Base-by-base conservation (phyloP, 2,888 invertebrate species). In the Antitype chi region DNA sequence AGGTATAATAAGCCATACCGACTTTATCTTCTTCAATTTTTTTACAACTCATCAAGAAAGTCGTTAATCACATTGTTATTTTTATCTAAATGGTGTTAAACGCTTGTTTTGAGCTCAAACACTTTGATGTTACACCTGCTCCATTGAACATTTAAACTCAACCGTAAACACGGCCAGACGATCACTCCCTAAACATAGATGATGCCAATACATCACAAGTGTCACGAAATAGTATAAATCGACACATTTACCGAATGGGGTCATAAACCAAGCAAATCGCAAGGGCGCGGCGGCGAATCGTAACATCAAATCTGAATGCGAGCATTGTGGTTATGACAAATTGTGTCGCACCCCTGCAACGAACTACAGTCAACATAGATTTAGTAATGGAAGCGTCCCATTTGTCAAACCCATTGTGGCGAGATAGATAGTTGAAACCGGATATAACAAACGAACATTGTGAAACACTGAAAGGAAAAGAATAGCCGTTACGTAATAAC, bases 71-170 rank as follows among this genome's bases (percentile, higher is more conserved):
- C 79, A 72, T 84, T 91, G 90, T 91, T 92, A 89, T 90, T 89
- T 85, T 89, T 89, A 83, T 70, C 78, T 82, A 88, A 90, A 91
- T 82, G 78, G 77, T 84, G 83, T 81, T 87, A 75, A 89, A 85
- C 83, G 87, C 87, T 89, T 91, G 88, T 90, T 90, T 87, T 82
- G 79, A 90, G 80, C 85, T 78, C 80, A 85, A 89, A 85, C 85
- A 84, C 92, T 94, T 93, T 94, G 91, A 93, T 90, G 90, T 90
- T 86, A 84, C 92, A 93, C 90, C 91, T 92, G 91, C 84, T 78
- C 80, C 84, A 76, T 81, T 85, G 47, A 83, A 82, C 70, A 87
- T 85, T 73, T 81, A 66, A 25, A 53, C 17, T 59, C 67, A 70
- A 72, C 38, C 59, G 75, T 85, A 88, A 87, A 85, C 62, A 77